Base-by-base conservation (phyloP, 2,888 invertebrate genomes). In the Dichetophora obliterata region DNA sequence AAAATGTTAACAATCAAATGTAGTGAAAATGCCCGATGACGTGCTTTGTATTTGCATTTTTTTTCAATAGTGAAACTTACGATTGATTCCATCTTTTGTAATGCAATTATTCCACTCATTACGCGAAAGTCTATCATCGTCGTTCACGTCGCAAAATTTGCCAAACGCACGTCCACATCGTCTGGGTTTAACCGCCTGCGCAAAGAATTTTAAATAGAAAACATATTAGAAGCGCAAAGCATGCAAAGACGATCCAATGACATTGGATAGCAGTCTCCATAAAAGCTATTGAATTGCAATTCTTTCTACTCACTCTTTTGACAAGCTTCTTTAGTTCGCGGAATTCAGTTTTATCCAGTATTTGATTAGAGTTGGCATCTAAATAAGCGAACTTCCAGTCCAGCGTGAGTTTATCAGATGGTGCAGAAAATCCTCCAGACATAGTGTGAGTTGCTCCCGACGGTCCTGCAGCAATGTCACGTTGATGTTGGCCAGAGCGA, bases 381-480 rank as follows among this genome's bases (percentile, higher is more conserved):
- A 98, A 91, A 79, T 93, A 92, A 31, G 91, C 90, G 88, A 98
- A 98, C 89, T 98, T 98, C 98, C 98, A 98, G 81, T 94, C 93
- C 16, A 96, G 91, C 0, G 96, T 94, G 16, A 88, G 85, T 22
- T 90, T 88, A 34, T 92, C 92, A 14, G 84, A 85, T 22, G 88
- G 87, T 22, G 78, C 78, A 11, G 75, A 71, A 52, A 78, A 76
- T 3, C 65, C 76, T 22, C 71, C 75, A 1, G 59, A 37, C 6
- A 37, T 68, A 2, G 52, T 61, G 43, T 11, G 70, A 37, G 37
- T 54, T 57, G 79, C 24, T 22, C 24, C 76, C 4, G 80, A 65
- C 52, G 34, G 59, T n/a, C 43, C 52, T 24, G 31, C 59, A 14
- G 24, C 19, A 16, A 48, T 48, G 31, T 78, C 68, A 6, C 71